Evolutionary conservation across 2,888 invertebrate species (phyloP).

Genomic region (Brachyptera putata): DNA sequence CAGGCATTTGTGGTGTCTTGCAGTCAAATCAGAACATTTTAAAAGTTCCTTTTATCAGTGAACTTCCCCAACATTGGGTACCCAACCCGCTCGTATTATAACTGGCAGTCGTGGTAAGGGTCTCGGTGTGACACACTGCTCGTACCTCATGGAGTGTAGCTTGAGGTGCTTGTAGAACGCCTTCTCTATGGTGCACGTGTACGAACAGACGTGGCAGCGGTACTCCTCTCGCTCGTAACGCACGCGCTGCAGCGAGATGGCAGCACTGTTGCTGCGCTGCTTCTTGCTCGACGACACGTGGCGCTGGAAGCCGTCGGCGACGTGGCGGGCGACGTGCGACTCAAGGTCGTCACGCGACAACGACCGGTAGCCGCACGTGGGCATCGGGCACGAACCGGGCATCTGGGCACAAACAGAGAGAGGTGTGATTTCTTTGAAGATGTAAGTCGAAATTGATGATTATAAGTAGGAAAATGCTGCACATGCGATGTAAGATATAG

Average conservation of each 20-base stretch:
- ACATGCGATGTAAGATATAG: too few relatives aligned
- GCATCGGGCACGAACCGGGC: conserved; percentile 34
- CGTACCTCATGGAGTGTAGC: conserved; percentile 45
- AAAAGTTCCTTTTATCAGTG: too few relatives aligned
- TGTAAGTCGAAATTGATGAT: not conserved
- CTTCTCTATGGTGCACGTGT: conserved; percentile 54
- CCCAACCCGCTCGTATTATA: too few relatives aligned
- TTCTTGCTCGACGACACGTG: conserved; percentile 30
- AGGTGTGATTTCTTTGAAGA: not conserved
- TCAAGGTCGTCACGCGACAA: conserved; percentile 46
- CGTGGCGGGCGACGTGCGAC: conserved; percentile 46
- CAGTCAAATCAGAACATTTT: too few relatives aligned
- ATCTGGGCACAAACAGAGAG: not conserved
- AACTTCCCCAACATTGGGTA: too few relatives aligned
- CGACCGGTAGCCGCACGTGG: conserved; percentile 41
- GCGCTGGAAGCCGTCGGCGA: conserved; percentile 45
- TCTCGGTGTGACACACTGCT: too few relatives aligned
- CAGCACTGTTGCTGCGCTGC: not conserved
- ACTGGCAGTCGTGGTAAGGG: too few relatives aligned
- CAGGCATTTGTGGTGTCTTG: too few relatives aligned
- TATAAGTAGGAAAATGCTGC: not conserved
- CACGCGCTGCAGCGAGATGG: conserved; percentile 47
- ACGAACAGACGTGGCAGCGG: conserved; percentile 51
- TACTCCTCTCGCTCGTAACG: conserved; percentile 54
- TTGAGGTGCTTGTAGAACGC: conserved; percentile 51